These are phyloP conservation scores for Serrognathus titanus DNA, from an alignment of 2,888 invertebrate genomes.

Conservation along the genomic window DNA sequence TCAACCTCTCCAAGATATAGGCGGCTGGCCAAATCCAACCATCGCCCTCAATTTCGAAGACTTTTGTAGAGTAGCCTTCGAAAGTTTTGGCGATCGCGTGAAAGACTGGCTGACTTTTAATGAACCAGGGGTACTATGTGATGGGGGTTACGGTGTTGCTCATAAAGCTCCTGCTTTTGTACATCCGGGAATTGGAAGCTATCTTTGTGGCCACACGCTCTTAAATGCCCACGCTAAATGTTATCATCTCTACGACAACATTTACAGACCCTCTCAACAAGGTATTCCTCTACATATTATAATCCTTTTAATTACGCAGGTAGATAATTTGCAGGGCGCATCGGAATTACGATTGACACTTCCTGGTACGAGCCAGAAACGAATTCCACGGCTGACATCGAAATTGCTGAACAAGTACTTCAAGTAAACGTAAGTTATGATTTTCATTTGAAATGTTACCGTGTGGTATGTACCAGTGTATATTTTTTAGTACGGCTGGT, in stretches of 20 bases:
- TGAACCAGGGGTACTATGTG: slow-evolving; percentile 43
- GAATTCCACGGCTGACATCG: slow-evolving; percentile 47
- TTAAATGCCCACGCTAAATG: slow-evolving; percentile 63
- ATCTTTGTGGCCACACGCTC: slow-evolving; percentile 61
- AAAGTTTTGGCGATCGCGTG: slow-evolving; percentile 41
- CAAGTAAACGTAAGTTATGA: slow-evolving; percentile 58
- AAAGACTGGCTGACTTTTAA: slow-evolving; percentile 57
- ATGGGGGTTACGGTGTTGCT: slow-evolving; percentile 39
- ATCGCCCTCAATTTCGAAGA: slow-evolving; percentile 60
- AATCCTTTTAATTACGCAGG: neutral
- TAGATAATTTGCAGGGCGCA: slow-evolving; percentile 54
- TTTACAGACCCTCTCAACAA: slow-evolving; percentile 45
- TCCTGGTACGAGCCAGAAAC: slow-evolving; percentile 57
- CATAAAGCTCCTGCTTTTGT: slow-evolving; percentile 50
- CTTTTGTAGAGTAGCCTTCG: slow-evolving; percentile 54
- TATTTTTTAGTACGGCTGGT: slow-evolving; percentile 49
- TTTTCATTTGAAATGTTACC: neutral
- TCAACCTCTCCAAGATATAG: slow-evolving; percentile 55
- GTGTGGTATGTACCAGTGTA: neutral
- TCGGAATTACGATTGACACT: slow-evolving; percentile 58
- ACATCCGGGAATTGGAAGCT: slow-evolving; percentile 56
- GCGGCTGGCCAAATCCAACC: slow-evolving; percentile 58
- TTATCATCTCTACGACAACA: slow-evolving; percentile 56
- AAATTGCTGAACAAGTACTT: slow-evolving; percentile 55
- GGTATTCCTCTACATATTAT: slow-evolving; percentile 22